Conservation (phyloP, 2,797 vertebrate species). For the Oreochromis mossambicus region DNA sequence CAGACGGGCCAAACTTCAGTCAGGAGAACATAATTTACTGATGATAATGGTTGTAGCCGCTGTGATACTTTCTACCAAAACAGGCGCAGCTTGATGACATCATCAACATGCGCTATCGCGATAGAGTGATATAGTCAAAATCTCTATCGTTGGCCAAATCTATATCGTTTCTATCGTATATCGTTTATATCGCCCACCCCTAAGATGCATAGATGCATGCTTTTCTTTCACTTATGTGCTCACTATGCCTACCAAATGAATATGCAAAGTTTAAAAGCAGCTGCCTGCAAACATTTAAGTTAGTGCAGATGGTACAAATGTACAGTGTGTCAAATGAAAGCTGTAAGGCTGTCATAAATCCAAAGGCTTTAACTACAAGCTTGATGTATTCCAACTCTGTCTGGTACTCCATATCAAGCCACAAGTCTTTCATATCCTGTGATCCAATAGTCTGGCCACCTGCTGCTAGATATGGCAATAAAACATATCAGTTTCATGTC, state of each 20-base stretch:
- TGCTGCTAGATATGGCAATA: constrained; percentile 20
- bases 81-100: too few relatives aligned
- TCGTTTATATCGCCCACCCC: too few relatives aligned
- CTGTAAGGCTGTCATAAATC: not conserved
- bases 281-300: not conserved
- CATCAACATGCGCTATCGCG: too few relatives aligned
- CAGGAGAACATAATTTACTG: too few relatives aligned
- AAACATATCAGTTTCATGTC: constrained; percentile 36
- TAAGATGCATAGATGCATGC: not conserved
- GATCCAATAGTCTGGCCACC: constrained; percentile 27
- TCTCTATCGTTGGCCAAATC: too few relatives aligned
- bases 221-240: not conserved
- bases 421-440: not conserved
- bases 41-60: too few relatives aligned
- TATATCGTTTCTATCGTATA: too few relatives aligned
- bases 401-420: constrained; percentile 1
- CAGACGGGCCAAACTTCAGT: too few relatives aligned
- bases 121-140: too few relatives aligned
- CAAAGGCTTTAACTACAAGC: constrained; percentile 21
- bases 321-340: not conserved
- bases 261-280: constrained; percentile 30
- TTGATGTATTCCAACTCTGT: not conserved
- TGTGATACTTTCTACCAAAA: too few relatives aligned
- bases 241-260: constrained; percentile 41
- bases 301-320: not conserved